A percentile compares a stretch with the other conserved stretches of the same genome.
Conservation (phyloP, 2,113 vertebrate genomes). For the Cepphus grylle region DNA sequence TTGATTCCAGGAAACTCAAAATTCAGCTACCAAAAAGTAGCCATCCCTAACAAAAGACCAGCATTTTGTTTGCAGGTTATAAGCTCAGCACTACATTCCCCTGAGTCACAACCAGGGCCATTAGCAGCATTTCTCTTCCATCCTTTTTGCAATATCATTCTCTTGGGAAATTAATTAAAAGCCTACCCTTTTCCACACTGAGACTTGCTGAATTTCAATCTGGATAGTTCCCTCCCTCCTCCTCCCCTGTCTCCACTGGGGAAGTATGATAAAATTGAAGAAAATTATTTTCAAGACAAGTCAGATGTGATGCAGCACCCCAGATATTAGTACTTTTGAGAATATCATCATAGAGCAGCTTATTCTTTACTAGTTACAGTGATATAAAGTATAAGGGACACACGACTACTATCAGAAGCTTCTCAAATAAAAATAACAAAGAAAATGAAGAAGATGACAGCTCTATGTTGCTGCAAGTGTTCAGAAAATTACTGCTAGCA, state of each 20-base stretch:
- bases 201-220: not conserved
- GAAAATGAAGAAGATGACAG: not conserved
- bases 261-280: not conserved
- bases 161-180: slow-evolving; percentile 38
- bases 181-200: not conserved
- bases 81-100: not conserved
- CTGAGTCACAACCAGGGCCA: not conserved
- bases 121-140: not conserved
- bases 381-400: not conserved
- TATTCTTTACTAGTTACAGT: not conserved
- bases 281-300: not conserved
- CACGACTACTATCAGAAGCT: not conserved
- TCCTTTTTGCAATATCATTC: not conserved
- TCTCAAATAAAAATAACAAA: not conserved
- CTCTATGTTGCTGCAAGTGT: not conserved
- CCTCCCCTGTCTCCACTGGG: not conserved
- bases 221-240: not conserved
- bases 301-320: not conserved
- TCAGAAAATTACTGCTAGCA: not conserved
- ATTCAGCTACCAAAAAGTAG: not conserved
- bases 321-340: not conserved
- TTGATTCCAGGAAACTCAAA: not conserved
- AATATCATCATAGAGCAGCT: not conserved
- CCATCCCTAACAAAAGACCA: not conserved
- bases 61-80: not conserved